A percentile compares a stretch with the other conserved stretches of the same genome.
phyloP scores from a whole-genome alignment of 2,797 vertebrate genomes.

The Spondyliosoma cantharus region DNA sequence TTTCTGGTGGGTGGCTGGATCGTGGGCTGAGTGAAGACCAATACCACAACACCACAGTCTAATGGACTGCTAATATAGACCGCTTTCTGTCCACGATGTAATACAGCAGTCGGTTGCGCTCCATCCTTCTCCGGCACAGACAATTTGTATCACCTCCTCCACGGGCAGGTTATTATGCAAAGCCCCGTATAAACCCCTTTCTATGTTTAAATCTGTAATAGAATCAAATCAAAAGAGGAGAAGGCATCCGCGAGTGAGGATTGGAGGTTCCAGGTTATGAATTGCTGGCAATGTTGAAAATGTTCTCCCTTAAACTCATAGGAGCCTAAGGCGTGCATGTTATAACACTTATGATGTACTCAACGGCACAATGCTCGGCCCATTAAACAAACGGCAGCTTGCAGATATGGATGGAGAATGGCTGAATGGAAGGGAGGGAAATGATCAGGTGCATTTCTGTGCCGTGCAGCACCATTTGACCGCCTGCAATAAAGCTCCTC shows the following conservation, averaged over 20 bases:
- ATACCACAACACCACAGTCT: constrained; percentile 19
- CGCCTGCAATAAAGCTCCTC: constrained; percentile 62
- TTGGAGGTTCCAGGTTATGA: constrained; percentile 66
- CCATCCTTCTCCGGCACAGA: constrained; percentile 41
- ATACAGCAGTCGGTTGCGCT: constrained; percentile 41
- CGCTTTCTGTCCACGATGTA: constrained; percentile 16
- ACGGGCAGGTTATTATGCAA: constrained; percentile 52
- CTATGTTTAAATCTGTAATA: constrained; percentile 62
- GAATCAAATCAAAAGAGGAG: constrained; percentile 53
- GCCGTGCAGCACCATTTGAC: constrained; percentile 28
- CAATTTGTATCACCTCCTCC: constrained; percentile 48
- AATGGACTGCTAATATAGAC: constrained; percentile 43
- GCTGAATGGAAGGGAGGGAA: constrained; percentile 50
- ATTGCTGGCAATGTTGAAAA: constrained; percentile 65
- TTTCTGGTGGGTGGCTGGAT: constrained; percentile 2
- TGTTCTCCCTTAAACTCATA: constrained; percentile 66
- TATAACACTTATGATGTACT: constrained; percentile 74
- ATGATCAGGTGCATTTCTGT: constrained; percentile 62
- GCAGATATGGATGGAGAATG: constrained; percentile 64
- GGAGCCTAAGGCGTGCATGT: constrained; percentile 68
- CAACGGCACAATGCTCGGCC: constrained; percentile 64
- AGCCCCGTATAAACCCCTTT: constrained; percentile 43
- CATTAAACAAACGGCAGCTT: constrained; percentile 75
- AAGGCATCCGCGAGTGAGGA: constrained; percentile 51
- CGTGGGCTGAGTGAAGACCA: constrained; percentile 36